Conservation (phyloP, 2,797 vertebrate species). For the Anguilla pacifica region DNA sequence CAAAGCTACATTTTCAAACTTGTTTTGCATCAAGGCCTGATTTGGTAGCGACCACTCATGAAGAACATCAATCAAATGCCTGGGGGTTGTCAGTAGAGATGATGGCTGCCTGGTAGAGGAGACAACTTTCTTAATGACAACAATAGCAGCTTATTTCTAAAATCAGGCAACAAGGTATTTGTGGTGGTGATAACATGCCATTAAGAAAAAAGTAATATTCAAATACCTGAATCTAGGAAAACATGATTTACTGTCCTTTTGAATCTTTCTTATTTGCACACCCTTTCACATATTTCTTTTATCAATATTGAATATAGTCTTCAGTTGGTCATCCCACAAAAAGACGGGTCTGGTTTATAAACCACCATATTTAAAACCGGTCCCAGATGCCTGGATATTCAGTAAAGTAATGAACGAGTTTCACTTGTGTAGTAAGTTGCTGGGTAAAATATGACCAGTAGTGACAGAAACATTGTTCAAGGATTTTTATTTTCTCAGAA, state of each 20-base stretch:
- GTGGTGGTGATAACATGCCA: neutral
- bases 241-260: neutral
- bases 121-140: too few relatives aligned
- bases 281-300: neutral
- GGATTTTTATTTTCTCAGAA: too few relatives aligned
- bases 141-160: neutral
- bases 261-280: neutral
- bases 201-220: neutral
- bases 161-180: neutral
- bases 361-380: neutral
- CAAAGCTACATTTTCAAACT: neutral
- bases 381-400: neutral
- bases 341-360: neutral
- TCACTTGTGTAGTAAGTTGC: too few relatives aligned
- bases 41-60: neutral
- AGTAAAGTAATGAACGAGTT: too few relatives aligned
- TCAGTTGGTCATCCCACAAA: neutral
- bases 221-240: neutral
- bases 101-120: neutral
- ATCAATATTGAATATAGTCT: neutral
- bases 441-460: too few relatives aligned
- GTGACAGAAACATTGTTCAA: too few relatives aligned
- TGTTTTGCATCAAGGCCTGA: neutral
- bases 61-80: neutral
- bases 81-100: neutral